A percentile compares a stretch with the other conserved stretches of the same genome.
Conservation (phyloP, 2,888 invertebrate genomes). For the Drosophila parthenogenetica region DNA sequence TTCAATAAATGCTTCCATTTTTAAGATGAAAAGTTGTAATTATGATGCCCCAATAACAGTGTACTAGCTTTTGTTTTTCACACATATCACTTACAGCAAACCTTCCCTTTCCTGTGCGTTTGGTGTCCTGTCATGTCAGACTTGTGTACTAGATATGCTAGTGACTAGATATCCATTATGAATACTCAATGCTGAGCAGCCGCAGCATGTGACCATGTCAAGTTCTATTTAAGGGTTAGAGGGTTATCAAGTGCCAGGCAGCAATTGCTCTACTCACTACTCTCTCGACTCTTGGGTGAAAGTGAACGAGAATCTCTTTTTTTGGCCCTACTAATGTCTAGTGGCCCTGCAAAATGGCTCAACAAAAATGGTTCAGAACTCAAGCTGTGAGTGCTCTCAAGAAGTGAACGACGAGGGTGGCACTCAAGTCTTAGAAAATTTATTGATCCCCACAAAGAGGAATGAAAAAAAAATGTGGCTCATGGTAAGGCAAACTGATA, state of each 20-base stretch:
- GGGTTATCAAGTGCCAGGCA: conserved; percentile 46
- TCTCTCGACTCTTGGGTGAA: conserved; percentile 22
- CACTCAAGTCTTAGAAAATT: conserved; percentile 18
- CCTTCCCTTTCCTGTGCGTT: not conserved
- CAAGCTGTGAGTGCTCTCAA: conserved; percentile 36
- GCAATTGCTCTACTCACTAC: conserved; percentile 30
- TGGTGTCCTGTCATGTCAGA: conserved; percentile 6
- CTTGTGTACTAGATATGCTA: conserved; percentile 28
- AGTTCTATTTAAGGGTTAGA: conserved; percentile 30
- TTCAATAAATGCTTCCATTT: too few relatives aligned
- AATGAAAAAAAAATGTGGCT: conserved; percentile 17
- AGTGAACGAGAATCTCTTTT: conserved; percentile 30
- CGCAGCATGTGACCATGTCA: conserved; percentile 64
- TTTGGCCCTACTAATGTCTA: conserved; percentile 30
- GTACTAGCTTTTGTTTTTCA: conserved; percentile 41
- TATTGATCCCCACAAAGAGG: conserved; percentile 28
- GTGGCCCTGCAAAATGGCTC: conserved; percentile 47
- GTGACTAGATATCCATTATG: conserved; percentile 39
- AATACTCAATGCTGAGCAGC: conserved; percentile 41
- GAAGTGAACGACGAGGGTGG: conserved; percentile 25
- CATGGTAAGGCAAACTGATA: conserved; percentile 6
- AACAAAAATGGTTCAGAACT: conserved; percentile 49
- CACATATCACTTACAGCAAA: conserved; percentile 53
- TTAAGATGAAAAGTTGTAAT: too few relatives aligned
- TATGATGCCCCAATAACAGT: not conserved